These are phyloP conservation scores for Geococcyx californianus DNA, from an alignment of 2,113 vertebrate genomes.

Conservation along the genomic window DNA sequence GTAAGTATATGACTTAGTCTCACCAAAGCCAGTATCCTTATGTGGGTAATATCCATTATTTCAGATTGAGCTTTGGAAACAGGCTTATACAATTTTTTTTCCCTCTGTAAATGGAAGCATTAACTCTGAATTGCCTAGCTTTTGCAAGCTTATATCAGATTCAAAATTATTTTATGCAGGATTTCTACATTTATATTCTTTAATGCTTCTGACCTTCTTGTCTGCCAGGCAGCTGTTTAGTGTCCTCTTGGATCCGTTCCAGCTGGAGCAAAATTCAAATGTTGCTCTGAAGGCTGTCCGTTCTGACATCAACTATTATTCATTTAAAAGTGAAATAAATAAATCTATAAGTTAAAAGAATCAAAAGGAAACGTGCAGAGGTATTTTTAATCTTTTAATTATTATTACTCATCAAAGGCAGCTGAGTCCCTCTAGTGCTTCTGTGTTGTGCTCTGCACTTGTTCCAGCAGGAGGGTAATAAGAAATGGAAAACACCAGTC, in stretches of 20 bases:
- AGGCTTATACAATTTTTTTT: not conserved
- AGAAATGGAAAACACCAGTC: not conserved
- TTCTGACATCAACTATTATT: not conserved
- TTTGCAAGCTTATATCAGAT: not conserved
- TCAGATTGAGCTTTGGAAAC: not conserved
- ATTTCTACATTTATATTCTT: slow-evolving; percentile 3
- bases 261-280: not conserved
- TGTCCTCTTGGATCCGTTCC: not conserved
- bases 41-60: not conserved
- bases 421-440: slow-evolving; percentile 21
- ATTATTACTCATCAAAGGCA: slow-evolving; percentile 9
- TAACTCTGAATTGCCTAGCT: not conserved
- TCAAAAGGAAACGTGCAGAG: not conserved
- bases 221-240: not conserved
- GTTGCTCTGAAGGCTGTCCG: not conserved
- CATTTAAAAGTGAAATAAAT: slow-evolving; percentile 31
- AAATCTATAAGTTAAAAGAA: not conserved
- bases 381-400: not conserved
- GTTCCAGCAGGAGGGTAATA: not conserved
- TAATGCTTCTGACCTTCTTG: not conserved
- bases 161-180: not conserved
- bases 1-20: not conserved
- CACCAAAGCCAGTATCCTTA: not conserved
- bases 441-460: not conserved
- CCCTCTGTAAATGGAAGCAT: not conserved